Percentiles rank a stretch among this genome's conserved stretches.
Conservation (phyloP, 2,797 vertebrate species). For the Capromys pilorides region DNA sequence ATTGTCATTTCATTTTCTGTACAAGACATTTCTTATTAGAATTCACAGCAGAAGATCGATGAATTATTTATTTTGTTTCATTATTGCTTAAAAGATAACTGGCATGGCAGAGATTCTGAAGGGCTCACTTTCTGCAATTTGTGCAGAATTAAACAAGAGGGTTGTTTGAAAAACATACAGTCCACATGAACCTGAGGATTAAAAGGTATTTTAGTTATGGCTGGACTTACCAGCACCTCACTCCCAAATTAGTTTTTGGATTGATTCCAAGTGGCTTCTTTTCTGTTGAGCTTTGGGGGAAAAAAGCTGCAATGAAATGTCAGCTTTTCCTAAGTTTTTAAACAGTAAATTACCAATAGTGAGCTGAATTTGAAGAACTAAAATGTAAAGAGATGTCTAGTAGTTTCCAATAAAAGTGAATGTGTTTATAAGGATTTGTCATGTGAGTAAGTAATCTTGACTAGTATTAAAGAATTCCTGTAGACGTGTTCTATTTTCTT, state of each 20-base stretch:
- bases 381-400: neutral
- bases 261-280: constrained; percentile 31
- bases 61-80: constrained; percentile 1
- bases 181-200: neutral
- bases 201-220: constrained; percentile 41
- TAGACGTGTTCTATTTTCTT: neutral
- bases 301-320: neutral
- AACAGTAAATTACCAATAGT: constrained; percentile 39
- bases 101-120: neutral
- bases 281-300: neutral
- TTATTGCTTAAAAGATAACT: neutral
- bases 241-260: constrained; percentile 28
- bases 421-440: neutral
- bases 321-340: constrained; percentile 17
- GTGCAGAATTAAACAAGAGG: constrained; percentile 20
- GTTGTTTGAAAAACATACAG: constrained; percentile 12
- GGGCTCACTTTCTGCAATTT: constrained; percentile 6
- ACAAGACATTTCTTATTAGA: neutral
- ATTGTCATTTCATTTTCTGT: neutral
- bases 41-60: constrained; percentile 5
- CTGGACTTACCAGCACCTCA: neutral
- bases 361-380: constrained; percentile 49
- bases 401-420: neutral
- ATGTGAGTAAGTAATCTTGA: constrained; percentile 28
- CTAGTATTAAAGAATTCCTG: neutral